These are phyloP conservation scores for Dyspetes luteomarginatus DNA, from an alignment of 2,888 invertebrate species.

Conservation along the genomic window DNA sequence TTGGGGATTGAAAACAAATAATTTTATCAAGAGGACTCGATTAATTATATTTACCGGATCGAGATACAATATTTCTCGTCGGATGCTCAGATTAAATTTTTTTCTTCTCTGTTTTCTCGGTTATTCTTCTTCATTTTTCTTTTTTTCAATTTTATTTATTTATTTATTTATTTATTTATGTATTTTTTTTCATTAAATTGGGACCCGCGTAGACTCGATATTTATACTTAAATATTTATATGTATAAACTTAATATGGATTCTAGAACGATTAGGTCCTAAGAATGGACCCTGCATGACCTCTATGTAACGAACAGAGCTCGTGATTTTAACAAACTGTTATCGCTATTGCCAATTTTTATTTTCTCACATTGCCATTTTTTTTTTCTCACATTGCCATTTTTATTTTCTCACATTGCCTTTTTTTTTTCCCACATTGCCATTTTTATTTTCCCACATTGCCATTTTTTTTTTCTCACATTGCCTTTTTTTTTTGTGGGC, in stretches of 20 bases:
- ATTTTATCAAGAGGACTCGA: conserved; percentile 40
- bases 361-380: conserved; percentile 22
- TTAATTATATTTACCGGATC: conserved; percentile 47
- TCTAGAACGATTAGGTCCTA: conserved; percentile 65
- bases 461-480: conserved; percentile 15
- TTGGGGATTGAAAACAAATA: conserved; percentile 27
- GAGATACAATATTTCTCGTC: not conserved
- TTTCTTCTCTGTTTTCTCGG: conserved; percentile 15
- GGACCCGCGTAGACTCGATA: conserved; percentile 49
- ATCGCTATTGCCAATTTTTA: conserved; percentile 44
- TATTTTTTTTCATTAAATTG: conserved; percentile 18
- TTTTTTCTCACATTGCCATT: conserved; percentile 28
- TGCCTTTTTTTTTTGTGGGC: conserved; percentile 10
- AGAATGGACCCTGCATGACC: conserved; percentile 67
- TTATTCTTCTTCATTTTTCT: not conserved
- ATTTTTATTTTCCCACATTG: conserved; percentile 13
- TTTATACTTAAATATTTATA: conserved; percentile 54
- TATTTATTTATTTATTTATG: not conserved
- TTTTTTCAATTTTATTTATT: not conserved
- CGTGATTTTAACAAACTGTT: conserved; percentile 49
- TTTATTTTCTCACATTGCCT: not conserved
- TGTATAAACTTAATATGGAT: conserved; percentile 63
- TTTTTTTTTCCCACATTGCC: conserved; percentile 1
- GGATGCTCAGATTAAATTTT: conserved; percentile 31
- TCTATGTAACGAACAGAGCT: conserved; percentile 61